A percentile compares a stretch with the other conserved stretches of the same genome.
Evolutionary conservation across 37 sponge, comb jelly and placozoan species (phyloP).

Genomic region (Haliclona indistincta): DNA sequence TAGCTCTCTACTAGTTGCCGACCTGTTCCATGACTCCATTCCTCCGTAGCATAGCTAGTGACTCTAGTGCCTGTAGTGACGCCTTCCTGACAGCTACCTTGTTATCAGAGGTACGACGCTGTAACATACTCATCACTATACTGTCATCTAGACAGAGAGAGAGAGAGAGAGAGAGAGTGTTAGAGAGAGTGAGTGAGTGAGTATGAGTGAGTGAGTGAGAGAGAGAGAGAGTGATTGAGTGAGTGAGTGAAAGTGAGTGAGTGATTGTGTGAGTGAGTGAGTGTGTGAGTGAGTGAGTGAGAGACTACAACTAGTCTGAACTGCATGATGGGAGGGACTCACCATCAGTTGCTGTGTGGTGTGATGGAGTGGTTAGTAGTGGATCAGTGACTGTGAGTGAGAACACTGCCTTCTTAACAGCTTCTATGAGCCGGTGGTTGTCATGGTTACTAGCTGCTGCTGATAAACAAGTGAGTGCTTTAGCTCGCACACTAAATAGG

Average conservation of each 20-base stretch:
- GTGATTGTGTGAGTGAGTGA: too few species aligned
- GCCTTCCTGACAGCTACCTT: conserved; percentile 70
- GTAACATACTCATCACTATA: conserved; percentile 52
- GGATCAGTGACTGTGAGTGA: conserved; percentile 22
- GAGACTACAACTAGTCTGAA: neutral
- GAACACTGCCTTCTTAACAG: conserved; percentile 26
- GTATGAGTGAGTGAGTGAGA: too few species aligned
- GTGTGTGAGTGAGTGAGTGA: neutral
- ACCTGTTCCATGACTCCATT: conserved; percentile 84
- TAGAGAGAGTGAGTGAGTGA: too few species aligned
- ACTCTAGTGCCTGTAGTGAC: conserved; percentile 32
- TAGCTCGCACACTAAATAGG: conserved; percentile 56
- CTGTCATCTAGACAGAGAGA: conserved; percentile 13
- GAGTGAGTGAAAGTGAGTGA: too few species aligned
- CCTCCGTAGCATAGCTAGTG: neutral
- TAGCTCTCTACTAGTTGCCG: conserved; percentile 90
- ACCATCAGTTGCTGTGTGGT: too few species aligned
- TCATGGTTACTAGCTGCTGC: conserved; percentile 22
- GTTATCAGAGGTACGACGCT: conserved; percentile 43
- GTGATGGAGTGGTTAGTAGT: conserved; percentile 8
- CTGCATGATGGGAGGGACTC: neutral
- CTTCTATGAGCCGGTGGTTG: conserved; percentile 17
- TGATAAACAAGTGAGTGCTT: conserved; percentile 57
- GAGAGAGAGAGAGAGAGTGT: too few species aligned
- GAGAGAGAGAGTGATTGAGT: too few species aligned